Evolutionary conservation across 2,113 vertebrate genomes (phyloP).

Genomic region (Toxotes chatareus): DNA sequence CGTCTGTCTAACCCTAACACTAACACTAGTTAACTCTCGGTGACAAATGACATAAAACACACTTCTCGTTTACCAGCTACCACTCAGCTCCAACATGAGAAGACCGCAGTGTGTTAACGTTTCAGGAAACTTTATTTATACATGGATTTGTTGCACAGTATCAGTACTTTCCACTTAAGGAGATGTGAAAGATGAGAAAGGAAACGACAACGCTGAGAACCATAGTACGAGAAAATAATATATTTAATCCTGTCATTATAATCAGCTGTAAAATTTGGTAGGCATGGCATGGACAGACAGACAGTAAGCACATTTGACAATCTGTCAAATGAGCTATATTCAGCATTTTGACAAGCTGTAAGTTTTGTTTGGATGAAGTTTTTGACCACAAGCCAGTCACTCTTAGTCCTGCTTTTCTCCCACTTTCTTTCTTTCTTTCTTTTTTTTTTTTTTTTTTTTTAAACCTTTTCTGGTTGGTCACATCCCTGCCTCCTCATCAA

Average conservation of each 20-base stretch:
- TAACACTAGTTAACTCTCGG: neutral
- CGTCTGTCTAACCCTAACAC: neutral
- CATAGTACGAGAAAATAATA: neutral
- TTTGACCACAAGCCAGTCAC: neutral
- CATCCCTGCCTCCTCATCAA: conserved; percentile 14
- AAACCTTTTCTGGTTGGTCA: neutral
- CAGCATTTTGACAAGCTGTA: conserved; percentile 3
- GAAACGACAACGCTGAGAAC: neutral
- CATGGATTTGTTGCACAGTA: neutral
- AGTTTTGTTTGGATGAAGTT: neutral
- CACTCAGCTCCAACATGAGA: neutral
- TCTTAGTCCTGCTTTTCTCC: neutral
- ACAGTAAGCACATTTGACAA: neutral
- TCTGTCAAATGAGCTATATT: neutral
- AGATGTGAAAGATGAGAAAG: neutral
- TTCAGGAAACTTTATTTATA: neutral
- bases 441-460: neutral
- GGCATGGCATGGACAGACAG: neutral
- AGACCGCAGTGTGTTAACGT: neutral
- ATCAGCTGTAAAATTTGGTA: neutral
- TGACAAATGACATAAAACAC: neutral
- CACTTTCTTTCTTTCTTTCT: neutral
- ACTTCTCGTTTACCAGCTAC: neutral
- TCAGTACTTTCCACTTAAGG: neutral
- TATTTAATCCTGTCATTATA: neutral